Evolutionary conservation across 1,140 invertebrate genomes (phyloP).

Genomic region (Lucilia sericata): DNA sequence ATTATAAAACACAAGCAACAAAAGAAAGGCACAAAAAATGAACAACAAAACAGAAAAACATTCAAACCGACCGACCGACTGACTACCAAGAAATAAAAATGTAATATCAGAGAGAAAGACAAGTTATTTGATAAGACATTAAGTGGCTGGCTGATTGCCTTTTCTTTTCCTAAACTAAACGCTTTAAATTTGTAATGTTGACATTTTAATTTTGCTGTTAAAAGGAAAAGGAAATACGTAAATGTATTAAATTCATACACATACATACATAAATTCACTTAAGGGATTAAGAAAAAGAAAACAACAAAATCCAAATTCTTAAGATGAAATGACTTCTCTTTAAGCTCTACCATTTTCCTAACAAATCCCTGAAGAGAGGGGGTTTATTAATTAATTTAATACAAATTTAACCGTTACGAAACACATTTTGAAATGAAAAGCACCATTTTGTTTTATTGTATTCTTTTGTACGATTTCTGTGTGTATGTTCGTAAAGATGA

Average conservation of each 20-base stretch:
- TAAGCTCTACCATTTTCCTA: background rate
- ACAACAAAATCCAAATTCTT: background rate
- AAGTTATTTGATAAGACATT: constrained; percentile 42
- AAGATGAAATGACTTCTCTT: background rate
- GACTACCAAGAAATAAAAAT: background rate
- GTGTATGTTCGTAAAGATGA: no score
- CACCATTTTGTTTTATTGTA: background rate
- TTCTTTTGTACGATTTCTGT: no score
- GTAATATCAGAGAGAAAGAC: background rate
- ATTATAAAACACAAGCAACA: constrained; percentile 13
- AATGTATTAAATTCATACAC: no score
- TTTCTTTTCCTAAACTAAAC: background rate
- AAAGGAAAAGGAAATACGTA: background rate
- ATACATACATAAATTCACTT: background rate
- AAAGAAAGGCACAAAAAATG: background rate
- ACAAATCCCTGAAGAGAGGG: background rate
- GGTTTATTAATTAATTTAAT: background rate
- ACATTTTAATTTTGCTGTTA: constrained; percentile 38
- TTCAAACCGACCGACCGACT: background rate
- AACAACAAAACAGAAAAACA: background rate
- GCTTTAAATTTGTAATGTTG: constrained; percentile 45
- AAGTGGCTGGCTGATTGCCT: constrained; percentile 10
- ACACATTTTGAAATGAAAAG: background rate
- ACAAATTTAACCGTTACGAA: background rate
- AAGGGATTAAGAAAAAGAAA: background rate